Conservation (phyloP, 2,888 invertebrate species). For the Lymantria monacha region DNA sequence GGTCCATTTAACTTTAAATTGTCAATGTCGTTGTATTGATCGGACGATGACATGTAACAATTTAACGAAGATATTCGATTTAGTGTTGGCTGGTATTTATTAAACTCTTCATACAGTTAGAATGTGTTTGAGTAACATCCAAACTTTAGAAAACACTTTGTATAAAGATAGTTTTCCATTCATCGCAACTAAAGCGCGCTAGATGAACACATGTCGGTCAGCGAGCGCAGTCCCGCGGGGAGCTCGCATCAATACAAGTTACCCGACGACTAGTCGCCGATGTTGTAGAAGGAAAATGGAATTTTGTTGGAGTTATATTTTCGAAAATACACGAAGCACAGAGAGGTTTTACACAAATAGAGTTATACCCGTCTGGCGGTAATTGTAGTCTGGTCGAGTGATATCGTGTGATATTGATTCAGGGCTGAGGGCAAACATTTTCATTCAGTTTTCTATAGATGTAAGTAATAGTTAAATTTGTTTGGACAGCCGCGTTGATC, state of each 20-base stretch:
- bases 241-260: not conserved
- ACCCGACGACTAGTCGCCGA: not conserved
- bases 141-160: not conserved
- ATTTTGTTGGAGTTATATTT: slow-evolving; percentile 1
- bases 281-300: not conserved
- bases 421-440: not conserved
- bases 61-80: too few relatives aligned
- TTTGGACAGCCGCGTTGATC: too few relatives aligned
- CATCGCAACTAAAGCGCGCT: not conserved
- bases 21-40: too few relatives aligned
- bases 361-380: not conserved
- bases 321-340: not conserved
- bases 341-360: not conserved
- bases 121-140: too few relatives aligned
- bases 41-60: too few relatives aligned
- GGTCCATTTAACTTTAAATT: too few relatives aligned
- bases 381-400: not conserved
- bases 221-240: not conserved
- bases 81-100: too few relatives aligned
- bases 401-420: not conserved
- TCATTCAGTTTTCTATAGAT: not conserved
- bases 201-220: slow-evolving; percentile 1
- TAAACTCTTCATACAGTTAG: too few relatives aligned
- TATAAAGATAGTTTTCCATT: not conserved
- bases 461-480: too few relatives aligned